Conservation (phyloP, 2,797 vertebrate species). For the Rhinoraja longicauda region DNA sequence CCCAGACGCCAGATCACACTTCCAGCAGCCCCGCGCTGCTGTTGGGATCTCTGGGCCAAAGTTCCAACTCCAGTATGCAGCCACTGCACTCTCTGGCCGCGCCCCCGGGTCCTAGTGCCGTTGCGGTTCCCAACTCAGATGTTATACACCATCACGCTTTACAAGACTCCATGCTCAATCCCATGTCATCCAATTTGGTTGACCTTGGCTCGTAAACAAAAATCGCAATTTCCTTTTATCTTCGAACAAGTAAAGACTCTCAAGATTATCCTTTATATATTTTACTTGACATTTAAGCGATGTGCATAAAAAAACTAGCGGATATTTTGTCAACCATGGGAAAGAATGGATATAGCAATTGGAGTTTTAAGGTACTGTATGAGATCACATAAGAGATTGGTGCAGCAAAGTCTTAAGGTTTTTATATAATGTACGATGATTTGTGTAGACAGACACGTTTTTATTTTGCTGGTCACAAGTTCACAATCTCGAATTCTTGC, state of each 20-base stretch:
- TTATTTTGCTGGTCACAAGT: constrained; percentile 22
- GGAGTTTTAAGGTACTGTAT: constrained; percentile 53
- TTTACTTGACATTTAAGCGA: constrained; percentile 57
- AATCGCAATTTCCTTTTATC: constrained; percentile 41
- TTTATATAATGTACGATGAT: constrained; percentile 29
- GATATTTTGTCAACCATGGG: constrained; percentile 49
- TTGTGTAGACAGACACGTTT: constrained; percentile 23
- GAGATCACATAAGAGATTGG: constrained; percentile 56
- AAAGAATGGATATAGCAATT: constrained; percentile 45
- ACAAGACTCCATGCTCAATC: constrained; percentile 97
- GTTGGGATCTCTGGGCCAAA: constrained; percentile 52
- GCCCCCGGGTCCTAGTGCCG: constrained; percentile 90
- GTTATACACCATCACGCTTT: constrained; percentile 87
- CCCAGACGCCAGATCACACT: constrained; percentile 88
- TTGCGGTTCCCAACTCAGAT: constrained; percentile 80
- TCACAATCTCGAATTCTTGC: constrained; percentile 16
- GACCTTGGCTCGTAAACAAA: constrained; percentile 88
- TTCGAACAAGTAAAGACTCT: constrained; percentile 34
- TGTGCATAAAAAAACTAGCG: constrained; percentile 49
- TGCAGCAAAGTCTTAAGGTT: constrained; percentile 67
- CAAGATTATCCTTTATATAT: constrained; percentile 41
- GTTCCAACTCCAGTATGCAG: constrained; percentile 73
- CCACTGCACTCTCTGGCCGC: constrained; percentile 86
- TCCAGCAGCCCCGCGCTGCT: constrained; percentile 86
- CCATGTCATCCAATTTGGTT: constrained; percentile 96